Evolutionary conservation across 2,888 invertebrate genomes (phyloP).

Genomic region (Coelopa pilipes): DNA sequence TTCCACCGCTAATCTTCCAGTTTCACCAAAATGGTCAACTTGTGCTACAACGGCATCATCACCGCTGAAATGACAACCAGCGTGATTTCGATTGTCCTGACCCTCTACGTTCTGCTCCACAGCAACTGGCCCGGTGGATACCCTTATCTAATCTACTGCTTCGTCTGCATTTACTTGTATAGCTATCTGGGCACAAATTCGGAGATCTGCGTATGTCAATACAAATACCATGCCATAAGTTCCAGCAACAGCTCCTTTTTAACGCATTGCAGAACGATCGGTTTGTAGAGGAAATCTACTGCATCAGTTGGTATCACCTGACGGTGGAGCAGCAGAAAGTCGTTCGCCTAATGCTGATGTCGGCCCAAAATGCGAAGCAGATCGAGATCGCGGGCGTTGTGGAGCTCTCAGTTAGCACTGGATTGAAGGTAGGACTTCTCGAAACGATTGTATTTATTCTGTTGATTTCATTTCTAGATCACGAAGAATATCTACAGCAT

Average conservation of each 20-base stretch:
- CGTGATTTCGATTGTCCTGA: neutral
- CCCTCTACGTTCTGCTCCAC: constrained; percentile 8
- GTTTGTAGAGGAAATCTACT: constrained; percentile 2
- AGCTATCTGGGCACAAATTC: constrained; percentile 6
- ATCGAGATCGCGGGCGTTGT: constrained; percentile 14
- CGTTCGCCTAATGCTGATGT: constrained; percentile 4
- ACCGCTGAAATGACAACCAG: neutral
- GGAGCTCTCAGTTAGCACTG: constrained; percentile 8
- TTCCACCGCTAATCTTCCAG: neutral
- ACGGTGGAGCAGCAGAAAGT: neutral
- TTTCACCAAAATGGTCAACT: neutral
- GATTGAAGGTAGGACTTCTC: neutral
- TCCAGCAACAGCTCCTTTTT: neutral
- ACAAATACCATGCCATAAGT: neutral
- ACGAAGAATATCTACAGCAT: constrained; percentile 15
- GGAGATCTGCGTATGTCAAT: constrained; percentile 3
- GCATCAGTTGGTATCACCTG: constrained; percentile 8
- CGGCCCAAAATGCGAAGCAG: neutral
- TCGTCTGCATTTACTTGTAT: neutral
- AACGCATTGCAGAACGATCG: neutral
- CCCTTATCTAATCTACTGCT: constrained; percentile 1
- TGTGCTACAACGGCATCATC: neutral
- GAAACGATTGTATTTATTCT: neutral
- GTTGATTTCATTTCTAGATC: neutral
- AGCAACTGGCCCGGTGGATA: constrained; percentile 1